These are phyloP conservation scores for Sardinella longiceps DNA, from an alignment of 2,797 vertebrate species.

Conservation along the genomic window DNA sequence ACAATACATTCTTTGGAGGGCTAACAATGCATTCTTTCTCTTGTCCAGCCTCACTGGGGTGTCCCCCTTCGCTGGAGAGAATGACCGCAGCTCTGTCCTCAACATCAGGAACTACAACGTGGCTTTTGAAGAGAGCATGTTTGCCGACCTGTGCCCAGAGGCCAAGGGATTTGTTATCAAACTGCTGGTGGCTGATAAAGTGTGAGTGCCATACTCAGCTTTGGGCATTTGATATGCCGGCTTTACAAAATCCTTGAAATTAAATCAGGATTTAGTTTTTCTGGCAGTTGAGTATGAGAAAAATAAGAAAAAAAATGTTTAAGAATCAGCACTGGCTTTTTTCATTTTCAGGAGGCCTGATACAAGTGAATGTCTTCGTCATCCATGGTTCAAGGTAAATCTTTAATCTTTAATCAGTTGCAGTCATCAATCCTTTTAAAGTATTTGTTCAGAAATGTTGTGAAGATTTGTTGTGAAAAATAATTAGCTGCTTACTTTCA, in stretches of 20 bases:
- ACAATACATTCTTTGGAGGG: background rate
- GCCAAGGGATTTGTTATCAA: constrained; percentile 96
- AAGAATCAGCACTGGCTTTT: background rate
- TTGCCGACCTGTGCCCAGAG: constrained; percentile 89
- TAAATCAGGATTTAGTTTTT: background rate
- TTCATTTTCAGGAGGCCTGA: constrained; percentile 85
- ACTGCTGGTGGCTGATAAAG: constrained; percentile 89
- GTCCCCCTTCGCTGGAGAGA: constrained; percentile 95
- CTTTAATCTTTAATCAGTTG: background rate
- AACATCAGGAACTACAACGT: constrained; percentile 97
- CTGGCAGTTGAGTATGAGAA: background rate
- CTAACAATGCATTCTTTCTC: background rate
- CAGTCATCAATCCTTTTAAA: background rate
- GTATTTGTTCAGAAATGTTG: no score
- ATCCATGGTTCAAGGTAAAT: constrained; percentile 97
- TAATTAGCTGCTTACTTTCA: background rate
- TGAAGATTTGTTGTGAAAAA: background rate
- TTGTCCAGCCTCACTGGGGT: constrained; percentile 88
- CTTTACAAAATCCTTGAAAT: background rate
- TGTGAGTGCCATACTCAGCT: constrained; percentile 80
- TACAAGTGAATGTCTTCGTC: constrained; percentile 89
- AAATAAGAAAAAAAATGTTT: background rate
- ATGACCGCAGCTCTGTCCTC: constrained; percentile 88
- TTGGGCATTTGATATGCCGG: background rate
- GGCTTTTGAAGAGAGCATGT: constrained; percentile 94